A percentile compares a stretch with the other conserved stretches of the same genome.
These are phyloP conservation scores for Brachyptera putata DNA, from an alignment of 2,888 invertebrate genomes.

Conservation along the genomic window DNA sequence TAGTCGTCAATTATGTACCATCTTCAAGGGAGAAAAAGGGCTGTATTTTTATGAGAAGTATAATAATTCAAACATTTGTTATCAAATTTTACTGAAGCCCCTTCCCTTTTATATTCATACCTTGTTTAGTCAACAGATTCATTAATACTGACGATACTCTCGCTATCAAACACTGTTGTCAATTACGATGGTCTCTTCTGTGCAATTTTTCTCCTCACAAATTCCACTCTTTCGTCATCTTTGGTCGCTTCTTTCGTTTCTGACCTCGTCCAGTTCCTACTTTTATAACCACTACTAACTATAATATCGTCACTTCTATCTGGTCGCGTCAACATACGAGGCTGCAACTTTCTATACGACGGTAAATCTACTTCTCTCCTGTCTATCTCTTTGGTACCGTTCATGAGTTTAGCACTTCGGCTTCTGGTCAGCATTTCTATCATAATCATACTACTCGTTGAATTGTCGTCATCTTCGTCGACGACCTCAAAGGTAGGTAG, in stretches of 20 bases:
- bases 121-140: no score
- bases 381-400: background rate
- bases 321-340: no score
- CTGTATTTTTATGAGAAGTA: no score
- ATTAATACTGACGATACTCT: no score
- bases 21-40: no score
- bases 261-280: background rate
- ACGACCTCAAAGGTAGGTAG: background rate
- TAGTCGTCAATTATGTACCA: no score
- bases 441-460: background rate
- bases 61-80: no score
- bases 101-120: no score
- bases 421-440: background rate
- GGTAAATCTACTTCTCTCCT: background rate
- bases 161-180: no score
- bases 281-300: background rate
- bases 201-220: background rate
- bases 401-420: background rate
- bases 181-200: no score
- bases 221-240: background rate
- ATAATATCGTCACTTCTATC: background rate
- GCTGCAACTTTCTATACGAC: no score
- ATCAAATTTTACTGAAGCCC: no score
- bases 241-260: background rate
- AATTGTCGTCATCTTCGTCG: background rate